Conservation (phyloP, 35 echinoderm and acorn worm species). For the Patiria miniata region DNA sequence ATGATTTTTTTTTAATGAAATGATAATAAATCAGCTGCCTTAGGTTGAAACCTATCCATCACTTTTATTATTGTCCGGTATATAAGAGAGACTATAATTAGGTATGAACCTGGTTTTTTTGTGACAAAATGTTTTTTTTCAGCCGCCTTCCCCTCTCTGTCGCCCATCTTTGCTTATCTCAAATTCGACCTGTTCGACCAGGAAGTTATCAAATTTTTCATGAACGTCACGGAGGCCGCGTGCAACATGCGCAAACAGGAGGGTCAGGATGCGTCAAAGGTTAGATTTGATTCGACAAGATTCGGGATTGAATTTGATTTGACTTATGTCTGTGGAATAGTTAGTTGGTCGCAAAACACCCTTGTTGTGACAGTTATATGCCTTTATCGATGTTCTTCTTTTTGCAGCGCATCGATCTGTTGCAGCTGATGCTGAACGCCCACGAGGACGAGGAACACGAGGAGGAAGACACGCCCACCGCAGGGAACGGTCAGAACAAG, state of each 20-base stretch:
- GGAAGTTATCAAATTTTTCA: conserved; percentile 40
- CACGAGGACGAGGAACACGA: conserved; percentile 48
- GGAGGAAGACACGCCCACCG: background rate
- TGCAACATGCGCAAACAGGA: conserved; percentile 22
- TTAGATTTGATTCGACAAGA: background rate
- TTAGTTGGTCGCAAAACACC: too few relatives aligned
- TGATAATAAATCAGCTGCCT: too few relatives aligned
- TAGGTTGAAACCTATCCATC: too few relatives aligned
- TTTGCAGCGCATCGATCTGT: conserved; percentile 55
- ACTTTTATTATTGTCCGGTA: too few relatives aligned
- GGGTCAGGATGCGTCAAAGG: background rate
- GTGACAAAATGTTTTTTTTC: too few relatives aligned
- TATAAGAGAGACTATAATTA: too few relatives aligned
- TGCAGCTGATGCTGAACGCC: conserved; percentile 79
- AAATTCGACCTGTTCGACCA: conserved; percentile 20
- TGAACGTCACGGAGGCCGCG: conserved; percentile 33
- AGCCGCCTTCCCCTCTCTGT: conserved; percentile 35
- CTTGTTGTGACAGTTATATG: too few relatives aligned
- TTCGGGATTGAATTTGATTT: too few relatives aligned
- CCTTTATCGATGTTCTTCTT: too few relatives aligned
- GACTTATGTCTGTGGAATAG: background rate
- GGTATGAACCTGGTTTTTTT: too few relatives aligned
- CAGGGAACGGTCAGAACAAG: background rate
- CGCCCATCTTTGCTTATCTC: conserved; percentile 22
- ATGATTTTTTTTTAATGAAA: too few relatives aligned